These are phyloP conservation scores for Cryptoprocta ferox DNA, from an alignment of 2,797 vertebrate genomes.

Conservation along the genomic window DNA sequence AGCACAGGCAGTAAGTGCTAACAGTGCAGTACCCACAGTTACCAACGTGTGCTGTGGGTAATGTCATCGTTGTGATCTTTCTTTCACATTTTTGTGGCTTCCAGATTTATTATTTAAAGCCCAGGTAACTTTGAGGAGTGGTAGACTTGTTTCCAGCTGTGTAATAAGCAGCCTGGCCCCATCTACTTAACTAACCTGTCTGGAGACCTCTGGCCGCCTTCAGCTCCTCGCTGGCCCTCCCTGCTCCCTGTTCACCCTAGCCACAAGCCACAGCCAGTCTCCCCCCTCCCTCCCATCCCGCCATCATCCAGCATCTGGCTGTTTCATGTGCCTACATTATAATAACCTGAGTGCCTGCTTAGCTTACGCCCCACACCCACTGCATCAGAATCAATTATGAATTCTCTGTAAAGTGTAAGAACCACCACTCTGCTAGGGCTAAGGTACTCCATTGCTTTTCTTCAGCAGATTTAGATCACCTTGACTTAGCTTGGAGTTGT, in stretches of 20 bases:
- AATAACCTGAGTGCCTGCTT: background rate
- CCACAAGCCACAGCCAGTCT: background rate
- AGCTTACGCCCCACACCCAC: background rate
- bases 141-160: background rate
- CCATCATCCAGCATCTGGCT: background rate
- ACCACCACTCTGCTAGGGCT: background rate
- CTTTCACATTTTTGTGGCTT: background rate
- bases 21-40: background rate
- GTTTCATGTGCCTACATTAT: background rate
- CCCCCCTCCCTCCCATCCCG: background rate
- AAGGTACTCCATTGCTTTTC: background rate
- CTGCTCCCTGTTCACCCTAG: background rate
- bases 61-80: background rate
- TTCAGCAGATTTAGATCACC: background rate
- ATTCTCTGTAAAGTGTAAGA: background rate
- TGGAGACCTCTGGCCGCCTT: background rate
- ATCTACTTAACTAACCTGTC: background rate
- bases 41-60: background rate
- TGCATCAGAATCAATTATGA: background rate
- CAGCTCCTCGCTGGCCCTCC: background rate
- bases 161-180: background rate
- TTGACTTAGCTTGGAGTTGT: background rate
- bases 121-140: background rate
- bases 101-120: background rate
- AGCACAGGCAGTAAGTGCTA: background rate